phyloP scores from a whole-genome alignment of 2,797 vertebrate genomes.

The Aplochiton taeniatus region DNA sequence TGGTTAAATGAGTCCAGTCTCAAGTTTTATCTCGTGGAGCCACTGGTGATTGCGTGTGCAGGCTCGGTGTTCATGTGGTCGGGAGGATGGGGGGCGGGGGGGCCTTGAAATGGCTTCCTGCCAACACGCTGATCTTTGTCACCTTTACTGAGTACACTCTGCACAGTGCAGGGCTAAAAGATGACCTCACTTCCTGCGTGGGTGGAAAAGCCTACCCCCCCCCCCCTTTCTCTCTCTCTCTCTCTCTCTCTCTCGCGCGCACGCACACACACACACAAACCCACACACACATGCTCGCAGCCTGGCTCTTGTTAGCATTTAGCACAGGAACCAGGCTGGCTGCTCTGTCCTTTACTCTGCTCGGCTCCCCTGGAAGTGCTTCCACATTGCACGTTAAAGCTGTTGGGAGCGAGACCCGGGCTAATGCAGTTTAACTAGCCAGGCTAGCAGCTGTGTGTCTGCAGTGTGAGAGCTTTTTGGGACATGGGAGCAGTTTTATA shows the following conservation, averaged over 20 bases:
- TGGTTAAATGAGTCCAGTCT: conserved; percentile 10
- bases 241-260: conserved; percentile 16
- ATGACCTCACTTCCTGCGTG: conserved; percentile 79
- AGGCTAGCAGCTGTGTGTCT: conserved; percentile 60
- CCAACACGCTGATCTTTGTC: conserved; percentile 65
- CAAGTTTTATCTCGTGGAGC: conserved; percentile 10
- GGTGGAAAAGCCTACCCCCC: conserved; percentile 69
- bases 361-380: conserved; percentile 44
- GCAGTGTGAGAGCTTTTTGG: conserved; percentile 51
- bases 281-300: conserved; percentile 22
- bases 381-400: conserved; percentile 54
- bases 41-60: conserved; percentile 20
- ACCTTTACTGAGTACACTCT: conserved; percentile 58
- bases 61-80: conserved; percentile 48
- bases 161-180: conserved; percentile 53
- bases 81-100: conserved; percentile 31
- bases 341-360: conserved; percentile 30
- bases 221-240: conserved; percentile 39
- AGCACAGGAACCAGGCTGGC: conserved; percentile 49
- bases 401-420: conserved; percentile 50
- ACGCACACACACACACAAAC: background rate
- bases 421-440: conserved; percentile 69
- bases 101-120: conserved; percentile 57
- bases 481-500: conserved; percentile 63
- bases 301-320: conserved; percentile 66